Base-by-base conservation (phyloP, 2,888 invertebrate genomes). In the Mamestra brassicae region DNA sequence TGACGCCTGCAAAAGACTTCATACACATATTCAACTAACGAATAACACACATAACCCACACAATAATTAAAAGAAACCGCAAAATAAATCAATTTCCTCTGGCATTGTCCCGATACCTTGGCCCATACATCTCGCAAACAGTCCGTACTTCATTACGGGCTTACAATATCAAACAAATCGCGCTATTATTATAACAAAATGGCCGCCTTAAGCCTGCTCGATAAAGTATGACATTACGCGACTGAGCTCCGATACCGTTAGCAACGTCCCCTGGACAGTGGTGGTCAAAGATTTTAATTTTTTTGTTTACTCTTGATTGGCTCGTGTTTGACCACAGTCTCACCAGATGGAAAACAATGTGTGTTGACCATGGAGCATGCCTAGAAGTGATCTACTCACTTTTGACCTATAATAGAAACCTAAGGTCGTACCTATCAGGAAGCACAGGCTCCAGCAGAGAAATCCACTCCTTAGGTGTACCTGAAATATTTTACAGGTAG, bases 211-310 rank as follows among this genome's bases (percentile, higher is more conserved):
- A 87, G 86, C 86, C 58, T 45, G 71, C 68, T 62, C 84, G 80
- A 85, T 88, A 88, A 88, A 87, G 80, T 83, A 84, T 80, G 81
- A 83, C 83, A 82, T 87, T 84, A 84, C 78, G 61, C 62, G 63
- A 71, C 73, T 68, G 80, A 71, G 79, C 66, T 70, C 76, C 82
- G 82, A 84, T 86, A 86, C 79, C 71, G 71, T 77, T 76, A 68
- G 64, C 66, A 55, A 77, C 71, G 70, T 74, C 68, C 64, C 57
- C 45, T 11, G 11, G 60, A 8, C 80, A 74, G 36, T 50, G 81
- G 36, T 72, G 7, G 74, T 78, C 86, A 89, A 89, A 78, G n/a
- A 3, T 47, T 13, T 3, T 47, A 26, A 26, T 26, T 26, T 26
- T 26, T 26, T 26, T 0, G 26, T 13, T 47, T 47, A 47, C 26